Conservation (phyloP, 64 coral and sea anemone genomes). For the Anthopleura sola region DNA sequence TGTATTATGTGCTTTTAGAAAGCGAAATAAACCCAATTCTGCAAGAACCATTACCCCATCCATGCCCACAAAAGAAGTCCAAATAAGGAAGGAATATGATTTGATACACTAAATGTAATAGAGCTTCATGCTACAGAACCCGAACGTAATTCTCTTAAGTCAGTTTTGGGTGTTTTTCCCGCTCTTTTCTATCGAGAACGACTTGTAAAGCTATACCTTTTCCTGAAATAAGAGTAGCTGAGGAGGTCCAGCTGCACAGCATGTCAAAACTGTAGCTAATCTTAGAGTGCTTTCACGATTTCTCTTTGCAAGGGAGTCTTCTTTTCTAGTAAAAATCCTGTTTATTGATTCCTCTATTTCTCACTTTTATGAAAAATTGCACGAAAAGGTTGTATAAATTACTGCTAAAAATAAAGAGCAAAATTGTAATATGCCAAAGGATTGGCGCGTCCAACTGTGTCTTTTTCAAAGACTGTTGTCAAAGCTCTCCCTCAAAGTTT, state of each 20-base stretch:
- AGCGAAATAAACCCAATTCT: background rate
- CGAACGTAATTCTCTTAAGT: background rate
- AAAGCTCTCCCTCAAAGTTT: constrained; percentile 29
- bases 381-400: background rate
- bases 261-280: background rate
- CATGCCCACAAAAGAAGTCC: background rate
- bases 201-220: background rate
- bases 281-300: background rate
- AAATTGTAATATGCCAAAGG: background rate
- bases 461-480: background rate
- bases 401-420: background rate
- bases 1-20: background rate
- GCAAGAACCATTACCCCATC: background rate
- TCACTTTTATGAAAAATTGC: background rate
- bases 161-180: background rate
- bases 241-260: background rate
- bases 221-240: constrained; percentile 3
- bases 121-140: background rate
- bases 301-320: background rate
- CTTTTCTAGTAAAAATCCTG: background rate
- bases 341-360: background rate
- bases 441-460: background rate
- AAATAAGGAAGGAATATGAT: background rate
- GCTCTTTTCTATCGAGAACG: background rate
- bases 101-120: background rate